Conservation (phyloP, 2,888 invertebrate species). For the Adela reaumurella region DNA sequence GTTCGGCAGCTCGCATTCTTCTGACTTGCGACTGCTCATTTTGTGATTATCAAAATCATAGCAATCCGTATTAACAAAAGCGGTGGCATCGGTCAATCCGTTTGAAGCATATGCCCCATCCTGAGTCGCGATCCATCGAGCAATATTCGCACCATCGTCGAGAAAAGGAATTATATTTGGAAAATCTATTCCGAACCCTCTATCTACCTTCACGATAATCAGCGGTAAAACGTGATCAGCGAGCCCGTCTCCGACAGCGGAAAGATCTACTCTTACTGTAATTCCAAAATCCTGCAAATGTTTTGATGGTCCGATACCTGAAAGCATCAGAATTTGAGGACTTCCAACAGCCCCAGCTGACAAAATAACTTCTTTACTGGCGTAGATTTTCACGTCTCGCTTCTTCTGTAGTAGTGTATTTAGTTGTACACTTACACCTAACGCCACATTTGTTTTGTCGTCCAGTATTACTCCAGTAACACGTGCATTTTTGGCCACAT, state of each 20-base stretch:
- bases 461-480: constrained; percentile 28
- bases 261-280: constrained; percentile 19
- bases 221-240: constrained; percentile 25
- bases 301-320: constrained; percentile 28
- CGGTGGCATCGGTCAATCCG: constrained; percentile 24
- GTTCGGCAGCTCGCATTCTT: constrained; percentile 24
- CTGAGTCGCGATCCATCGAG: constrained; percentile 14
- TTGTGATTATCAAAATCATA: constrained; percentile 19
- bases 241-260: constrained; percentile 26
- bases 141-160: constrained; percentile 8
- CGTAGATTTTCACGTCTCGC: constrained; percentile 16
- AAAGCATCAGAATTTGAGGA: constrained; percentile 30
- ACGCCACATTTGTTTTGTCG: constrained; percentile 16
- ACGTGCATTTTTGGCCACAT: constrained; percentile 21
- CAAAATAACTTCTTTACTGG: constrained; percentile 26
- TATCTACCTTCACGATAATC: constrained; percentile 19
- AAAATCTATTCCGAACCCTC: constrained; percentile 5
- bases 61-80: constrained; percentile 26
- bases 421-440: constrained; percentile 17
- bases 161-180: constrained; percentile 9
- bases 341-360: constrained; percentile 30
- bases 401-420: too few relatives aligned
- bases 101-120: constrained; percentile 25
- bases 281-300: constrained; percentile 22
- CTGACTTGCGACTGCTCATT: constrained; percentile 9